Percentiles rank a stretch among this genome's conserved stretches.
Conservation (phyloP, 2,113 vertebrate genomes). For the Quiscalus mexicanus region DNA sequence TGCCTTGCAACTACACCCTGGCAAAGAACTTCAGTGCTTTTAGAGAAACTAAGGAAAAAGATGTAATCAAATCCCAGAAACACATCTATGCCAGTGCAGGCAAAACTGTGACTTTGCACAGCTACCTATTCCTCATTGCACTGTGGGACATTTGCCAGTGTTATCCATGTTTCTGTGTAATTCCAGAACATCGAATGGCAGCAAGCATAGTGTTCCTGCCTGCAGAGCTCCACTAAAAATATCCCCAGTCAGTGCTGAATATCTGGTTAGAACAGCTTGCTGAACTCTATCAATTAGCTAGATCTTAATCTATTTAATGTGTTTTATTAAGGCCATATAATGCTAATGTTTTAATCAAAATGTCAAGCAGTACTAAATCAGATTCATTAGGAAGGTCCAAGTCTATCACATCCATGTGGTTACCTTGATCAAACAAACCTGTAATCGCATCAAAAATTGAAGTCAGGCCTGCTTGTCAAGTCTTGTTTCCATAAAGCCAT, state of each 20-base stretch:
- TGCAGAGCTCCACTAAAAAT: conserved; percentile 61
- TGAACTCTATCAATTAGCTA: conserved; percentile 69
- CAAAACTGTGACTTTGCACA: conserved; percentile 1
- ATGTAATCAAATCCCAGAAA: neutral
- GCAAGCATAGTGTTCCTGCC: conserved; percentile 14
- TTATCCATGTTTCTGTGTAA: neutral
- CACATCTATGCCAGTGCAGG: neutral
- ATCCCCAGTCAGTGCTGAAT: conserved; percentile 23
- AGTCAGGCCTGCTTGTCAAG: conserved; percentile 58
- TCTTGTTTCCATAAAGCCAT: conserved; percentile 45
- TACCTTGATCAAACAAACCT: conserved; percentile 67
- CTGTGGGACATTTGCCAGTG: neutral
- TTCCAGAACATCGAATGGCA: conserved; percentile 49
- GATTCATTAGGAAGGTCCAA: conserved; percentile 66
- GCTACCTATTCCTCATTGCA: conserved; percentile 1
- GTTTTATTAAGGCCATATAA: conserved; percentile 66
- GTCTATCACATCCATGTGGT: conserved; percentile 57
- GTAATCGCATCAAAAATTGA: conserved; percentile 63
- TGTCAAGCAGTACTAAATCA: conserved; percentile 65
- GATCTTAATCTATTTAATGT: conserved; percentile 72
- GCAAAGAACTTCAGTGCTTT: neutral
- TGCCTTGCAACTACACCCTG: neutral
- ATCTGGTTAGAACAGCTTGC: conserved; percentile 64
- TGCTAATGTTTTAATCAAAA: conserved; percentile 73
- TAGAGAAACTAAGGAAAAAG: neutral